Evolutionary conservation across 2,797 vertebrate genomes (phyloP), one percentile per base, ranked within the genome.

Genomic region (Poecilia picta): DNA sequence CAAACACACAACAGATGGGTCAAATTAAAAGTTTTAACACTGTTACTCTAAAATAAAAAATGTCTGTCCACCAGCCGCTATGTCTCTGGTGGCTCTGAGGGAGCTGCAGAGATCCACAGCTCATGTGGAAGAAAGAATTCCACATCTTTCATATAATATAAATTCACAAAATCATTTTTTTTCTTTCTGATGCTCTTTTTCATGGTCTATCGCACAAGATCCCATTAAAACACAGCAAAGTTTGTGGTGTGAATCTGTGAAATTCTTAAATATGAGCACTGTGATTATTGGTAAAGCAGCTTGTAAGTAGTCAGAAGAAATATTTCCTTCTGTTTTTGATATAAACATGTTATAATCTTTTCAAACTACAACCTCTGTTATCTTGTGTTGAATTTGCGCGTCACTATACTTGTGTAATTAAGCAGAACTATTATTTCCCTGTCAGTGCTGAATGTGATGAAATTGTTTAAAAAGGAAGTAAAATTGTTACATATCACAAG

Each of bases 381-480:
- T 71, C 39, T 16, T 16, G 28, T 45, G 2, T n/a, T 28, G 28
- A 25, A 45, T 71, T 28, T 70, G 66, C 20, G 2, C 4, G 4
- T 12, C 47, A 53, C 53, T 36, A 3, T 15, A 3, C 28, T 51
- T 51, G 7, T 74, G 73, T 4, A 59, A 43, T 55, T 8, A 47
- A 46, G 43, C 16, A 1, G 70, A 72, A 25, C 62, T 72, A 8
- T 71, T 25, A 47, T 36, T 47, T 47, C 5, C 72, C 70, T 4
- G n/a, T 74, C 64, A 74, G 28, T 33, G 16, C 49, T 45, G 33
- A 16, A 46, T 3, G 12, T 81, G 74, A 74, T 13, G 28, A 85
- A 81, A 83, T 74, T 13, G 20, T 25, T 18, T 76, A 5, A 73
- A 78, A 45, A 75, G 66, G 39, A 79, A 79, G 66, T n/a, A 13